Evolutionary conservation across 30 jellyfish, hydroid and myxozoan genomes (phyloP).

Genomic region (Turritopsis rubra): DNA sequence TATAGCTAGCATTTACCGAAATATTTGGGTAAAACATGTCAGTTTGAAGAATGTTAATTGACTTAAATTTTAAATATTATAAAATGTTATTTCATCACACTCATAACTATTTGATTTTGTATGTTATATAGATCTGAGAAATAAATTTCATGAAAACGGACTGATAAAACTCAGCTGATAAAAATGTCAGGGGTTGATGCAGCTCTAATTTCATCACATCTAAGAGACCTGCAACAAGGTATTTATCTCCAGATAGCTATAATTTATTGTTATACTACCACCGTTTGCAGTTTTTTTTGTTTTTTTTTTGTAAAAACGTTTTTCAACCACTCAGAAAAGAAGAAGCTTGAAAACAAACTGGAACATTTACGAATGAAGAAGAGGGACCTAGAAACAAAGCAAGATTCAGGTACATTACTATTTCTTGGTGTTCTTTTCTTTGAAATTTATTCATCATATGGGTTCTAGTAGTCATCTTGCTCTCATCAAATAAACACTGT

Average conservation of each 20-base stretch:
- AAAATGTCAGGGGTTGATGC: slow-evolving; percentile 7
- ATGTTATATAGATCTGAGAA: not conserved
- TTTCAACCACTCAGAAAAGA: not conserved
- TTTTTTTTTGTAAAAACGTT: not conserved
- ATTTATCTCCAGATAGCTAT: not conserved
- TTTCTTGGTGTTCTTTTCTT: not conserved
- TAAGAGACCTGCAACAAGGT: slow-evolving; percentile 7
- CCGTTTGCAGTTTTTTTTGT: not conserved
- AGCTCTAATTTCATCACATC: slow-evolving; percentile 4
- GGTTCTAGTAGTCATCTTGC: not conserved
- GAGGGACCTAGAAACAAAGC: slow-evolving; percentile 15
- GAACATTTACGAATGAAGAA: slow-evolving; percentile 21
- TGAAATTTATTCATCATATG: not conserved
- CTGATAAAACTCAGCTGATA: not conserved
- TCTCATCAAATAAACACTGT: too few species aligned
- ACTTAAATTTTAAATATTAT: too few species aligned
- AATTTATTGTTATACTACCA: not conserved
- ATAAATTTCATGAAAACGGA: not conserved
- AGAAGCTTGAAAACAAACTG: slow-evolving; percentile 25
- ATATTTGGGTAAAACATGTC: not conserved
- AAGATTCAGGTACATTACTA: not conserved
- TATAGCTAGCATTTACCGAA: too few species aligned
- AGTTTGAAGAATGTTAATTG: too few species aligned
- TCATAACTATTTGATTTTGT: not conserved
- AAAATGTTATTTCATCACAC: too few species aligned